Percentiles rank a stretch among this genome's conserved stretches.
Evolutionary conservation across 2,888 invertebrate genomes (phyloP).

Genomic region (Taphrorychus bicolor): DNA sequence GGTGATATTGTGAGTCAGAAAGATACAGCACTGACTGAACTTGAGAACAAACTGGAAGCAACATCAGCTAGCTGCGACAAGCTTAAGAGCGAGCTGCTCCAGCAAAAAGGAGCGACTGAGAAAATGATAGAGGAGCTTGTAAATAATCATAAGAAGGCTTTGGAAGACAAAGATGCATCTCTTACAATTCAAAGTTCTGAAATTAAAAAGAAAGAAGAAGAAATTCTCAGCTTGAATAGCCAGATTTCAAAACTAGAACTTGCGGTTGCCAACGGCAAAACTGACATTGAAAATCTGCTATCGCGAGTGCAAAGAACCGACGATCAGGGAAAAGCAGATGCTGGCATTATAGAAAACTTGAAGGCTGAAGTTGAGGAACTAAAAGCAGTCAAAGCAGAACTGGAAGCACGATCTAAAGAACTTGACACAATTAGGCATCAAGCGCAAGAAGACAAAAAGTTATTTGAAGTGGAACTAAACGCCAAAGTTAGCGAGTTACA

Average conservation of each 20-base stretch:
- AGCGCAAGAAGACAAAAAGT: conserved; percentile 30
- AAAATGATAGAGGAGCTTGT: conserved; percentile 20
- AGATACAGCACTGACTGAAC: conserved; percentile 60
- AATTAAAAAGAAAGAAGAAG: conserved; percentile 32
- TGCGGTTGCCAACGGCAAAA: conserved; percentile 15
- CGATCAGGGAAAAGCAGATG: conserved; percentile 22
- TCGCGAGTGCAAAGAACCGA: conserved; percentile 28
- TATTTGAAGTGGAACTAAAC: conserved; percentile 33
- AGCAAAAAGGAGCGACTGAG: conserved; percentile 26
- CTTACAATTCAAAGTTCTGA: conserved; percentile 5
- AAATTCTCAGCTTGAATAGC: conserved; percentile 17
- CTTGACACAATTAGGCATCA: conserved; percentile 23
- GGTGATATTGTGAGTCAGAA: conserved; percentile 48
- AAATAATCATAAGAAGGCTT: conserved; percentile 22
- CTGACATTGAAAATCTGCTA: conserved; percentile 24
- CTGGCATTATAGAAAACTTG: conserved; percentile 18
- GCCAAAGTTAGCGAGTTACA: conserved; percentile 34
- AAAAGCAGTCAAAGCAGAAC: conserved; percentile 20
- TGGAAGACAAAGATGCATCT: conserved; percentile 20
- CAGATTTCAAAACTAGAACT: conserved; percentile 16
- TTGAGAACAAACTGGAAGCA: conserved; percentile 47
- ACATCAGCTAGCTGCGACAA: conserved; percentile 36
- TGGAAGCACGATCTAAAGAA: conserved; percentile 23
- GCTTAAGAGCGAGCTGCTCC: conserved; percentile 30
- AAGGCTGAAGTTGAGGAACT: conserved; percentile 27